A percentile compares a stretch with the other conserved stretches of the same genome.
These are phyloP conservation scores for Hylia prasina DNA, from an alignment of 2,113 vertebrate genomes.

Conservation along the genomic window DNA sequence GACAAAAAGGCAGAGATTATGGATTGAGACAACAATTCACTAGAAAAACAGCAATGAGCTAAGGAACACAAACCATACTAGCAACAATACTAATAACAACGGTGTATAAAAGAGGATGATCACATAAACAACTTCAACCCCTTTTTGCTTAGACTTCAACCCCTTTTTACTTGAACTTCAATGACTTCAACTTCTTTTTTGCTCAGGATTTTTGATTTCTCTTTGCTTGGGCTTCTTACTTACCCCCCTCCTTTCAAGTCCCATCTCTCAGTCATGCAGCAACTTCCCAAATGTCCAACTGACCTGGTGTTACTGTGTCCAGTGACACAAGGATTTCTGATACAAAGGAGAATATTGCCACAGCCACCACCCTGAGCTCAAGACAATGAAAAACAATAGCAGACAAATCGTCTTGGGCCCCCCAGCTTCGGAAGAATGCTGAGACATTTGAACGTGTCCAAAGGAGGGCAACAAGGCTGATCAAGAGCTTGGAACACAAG, in stretches of 20 bases:
- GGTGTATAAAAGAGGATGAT: not conserved
- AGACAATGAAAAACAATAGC: not conserved
- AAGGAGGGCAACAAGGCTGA: not conserved
- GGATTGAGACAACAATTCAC: not conserved
- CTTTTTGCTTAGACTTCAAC: too few relatives aligned
- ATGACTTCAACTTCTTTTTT: too few relatives aligned
- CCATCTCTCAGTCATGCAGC: too few relatives aligned
- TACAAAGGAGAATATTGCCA: not conserved
- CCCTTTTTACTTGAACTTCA: too few relatives aligned
- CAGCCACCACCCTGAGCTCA: not conserved
- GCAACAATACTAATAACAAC: not conserved
- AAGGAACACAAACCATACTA: not conserved
- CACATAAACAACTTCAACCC: not conserved
- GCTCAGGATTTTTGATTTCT: too few relatives aligned
- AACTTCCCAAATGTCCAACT: not conserved
- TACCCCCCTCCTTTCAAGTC: too few relatives aligned
- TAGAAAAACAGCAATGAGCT: not conserved
- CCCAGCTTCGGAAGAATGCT: not conserved
- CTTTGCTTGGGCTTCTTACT: too few relatives aligned
- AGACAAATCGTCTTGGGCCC: rapidly evolving
- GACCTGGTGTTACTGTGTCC: not conserved
- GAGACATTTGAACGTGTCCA: not conserved
- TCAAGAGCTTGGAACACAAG: not conserved
- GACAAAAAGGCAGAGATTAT: not conserved
- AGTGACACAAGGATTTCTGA: not conserved